Conservation (phyloP, 2,888 invertebrate species). For the Chloromyia formosa region DNA sequence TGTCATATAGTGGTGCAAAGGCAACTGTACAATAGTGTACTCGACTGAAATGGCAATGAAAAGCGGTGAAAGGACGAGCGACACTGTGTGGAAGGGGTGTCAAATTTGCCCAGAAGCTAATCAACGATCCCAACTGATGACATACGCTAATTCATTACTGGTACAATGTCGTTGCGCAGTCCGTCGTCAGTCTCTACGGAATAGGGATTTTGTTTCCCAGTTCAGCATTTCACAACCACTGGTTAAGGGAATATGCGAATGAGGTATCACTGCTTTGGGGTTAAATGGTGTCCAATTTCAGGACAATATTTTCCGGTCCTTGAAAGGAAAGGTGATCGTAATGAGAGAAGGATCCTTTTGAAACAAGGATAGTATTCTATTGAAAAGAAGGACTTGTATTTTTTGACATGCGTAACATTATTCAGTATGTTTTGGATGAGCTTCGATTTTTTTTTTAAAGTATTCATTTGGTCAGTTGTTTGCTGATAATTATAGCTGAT, state of each 20-base stretch:
- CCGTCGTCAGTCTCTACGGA: not conserved
- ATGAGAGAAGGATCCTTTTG: not conserved
- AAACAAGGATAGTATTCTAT: too few species aligned
- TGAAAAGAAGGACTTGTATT: too few species aligned
- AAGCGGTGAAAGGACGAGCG: not conserved
- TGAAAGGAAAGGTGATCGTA: constrained; percentile 15
- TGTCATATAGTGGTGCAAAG: constrained; percentile 1
- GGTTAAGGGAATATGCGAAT: constrained; percentile 17
- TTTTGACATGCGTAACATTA: not conserved
- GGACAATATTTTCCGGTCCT: constrained; percentile 38
- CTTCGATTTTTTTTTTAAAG: too few species aligned
- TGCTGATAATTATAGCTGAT: too few species aligned
- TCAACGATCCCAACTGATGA: constrained; percentile 45
- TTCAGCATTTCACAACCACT: not conserved
- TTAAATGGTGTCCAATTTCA: constrained; percentile 44
- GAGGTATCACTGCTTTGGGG: constrained; percentile 42
- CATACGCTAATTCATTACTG: constrained; percentile 44
- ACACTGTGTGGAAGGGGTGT: constrained; percentile 15
- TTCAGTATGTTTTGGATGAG: too few species aligned
- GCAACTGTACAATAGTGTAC: not conserved
- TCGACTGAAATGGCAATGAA: not conserved
- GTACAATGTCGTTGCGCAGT: not conserved
- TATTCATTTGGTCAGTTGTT: too few species aligned
- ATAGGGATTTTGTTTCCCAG: not conserved
- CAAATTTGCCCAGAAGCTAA: constrained; percentile 38